phyloP scores from a whole-genome alignment of 2,888 invertebrate genomes.

The Liodrosophila aerea region DNA sequence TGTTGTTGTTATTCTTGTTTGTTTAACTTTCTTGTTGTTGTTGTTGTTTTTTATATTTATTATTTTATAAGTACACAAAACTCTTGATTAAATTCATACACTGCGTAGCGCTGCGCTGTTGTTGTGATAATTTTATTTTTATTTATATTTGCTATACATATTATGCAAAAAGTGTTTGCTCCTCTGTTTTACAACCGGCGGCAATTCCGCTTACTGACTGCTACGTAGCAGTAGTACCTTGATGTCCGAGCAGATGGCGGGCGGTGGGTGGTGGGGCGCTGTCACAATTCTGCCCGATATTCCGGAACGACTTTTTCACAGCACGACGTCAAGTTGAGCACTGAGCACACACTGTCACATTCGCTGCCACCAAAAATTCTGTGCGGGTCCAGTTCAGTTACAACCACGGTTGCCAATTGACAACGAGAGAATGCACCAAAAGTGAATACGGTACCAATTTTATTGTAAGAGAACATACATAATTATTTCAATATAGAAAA shows the following conservation, averaged over 20 bases:
- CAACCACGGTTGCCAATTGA: too few species aligned
- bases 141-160: constrained; percentile 43
- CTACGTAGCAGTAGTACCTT: constrained; percentile 38
- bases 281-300: constrained; percentile 39
- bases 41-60: constrained; percentile 20
- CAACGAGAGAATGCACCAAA: too few species aligned
- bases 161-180: constrained; percentile 75
- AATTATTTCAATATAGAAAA: too few species aligned
- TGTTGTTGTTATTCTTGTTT: constrained; percentile 28
- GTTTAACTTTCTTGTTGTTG: constrained; percentile 3
- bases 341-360: constrained; percentile 68
- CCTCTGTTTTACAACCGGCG: constrained; percentile 69
- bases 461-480: too few species aligned
- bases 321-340: constrained; percentile 76
- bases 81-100: constrained; percentile 40
- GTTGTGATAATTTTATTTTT: constrained; percentile 14
- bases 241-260: constrained; percentile 36
- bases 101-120: constrained; percentile 5
- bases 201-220: constrained; percentile 61
- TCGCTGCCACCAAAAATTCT: constrained; percentile 53
- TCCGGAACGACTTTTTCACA: constrained; percentile 67
- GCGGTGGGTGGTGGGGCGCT: constrained; percentile 45
- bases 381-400: constrained; percentile 67
- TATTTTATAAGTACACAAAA: constrained; percentile 26
- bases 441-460: too few species aligned